Evolutionary conservation across 2,888 invertebrate genomes (phyloP), one percentile per base, ranked within the genome.

Genomic region (Aleiodes alternator): DNA sequence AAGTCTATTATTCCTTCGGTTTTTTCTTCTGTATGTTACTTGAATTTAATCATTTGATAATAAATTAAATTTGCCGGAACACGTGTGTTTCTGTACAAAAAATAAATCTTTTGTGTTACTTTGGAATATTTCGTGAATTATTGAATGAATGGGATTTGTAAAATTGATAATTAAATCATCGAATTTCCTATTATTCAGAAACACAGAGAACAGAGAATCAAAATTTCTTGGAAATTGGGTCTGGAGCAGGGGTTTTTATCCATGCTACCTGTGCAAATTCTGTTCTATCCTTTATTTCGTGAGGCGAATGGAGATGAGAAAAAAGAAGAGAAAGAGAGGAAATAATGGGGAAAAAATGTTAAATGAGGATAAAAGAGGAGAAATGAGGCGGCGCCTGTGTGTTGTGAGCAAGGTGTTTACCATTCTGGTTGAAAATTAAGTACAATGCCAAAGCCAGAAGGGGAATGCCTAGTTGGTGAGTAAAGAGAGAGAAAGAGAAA

Each of bases 371-470:
- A 64, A 64, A 64, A 64, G 53, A 51, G 43, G 50, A 48, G 16
- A 59, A 64, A 64, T 11, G 64, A 66, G 81, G 83, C 87, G 86
- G 87, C 87, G 88, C 87, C 87, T 88, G 81, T 34, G 4, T 34
- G 4, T 34, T 64, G 64, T 85, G 87, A 87, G 87, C 87, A 87
- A 88, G 87, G 88, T 88, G 87, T 88, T 87, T 87, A 87, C 87
- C 87, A 88, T 88, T 88, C 83, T 80, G 82, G 80, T 83, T 82
- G 84, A 87, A 87, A 87, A 87, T 86, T 85, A 87, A 86, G 83
- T 84, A 86, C 83, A 85, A 85, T 84, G 81, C 79, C 75, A 77
- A 78, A 78, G 72, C 43, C 53, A 7, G 51, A 73, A 64, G 14
- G 14, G 66, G 69, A 50, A 69, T 23, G 56, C 43, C 23, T 59